phyloP scores from a whole-genome alignment of 2,113 vertebrate genomes.

The Thunnus thynnus region DNA sequence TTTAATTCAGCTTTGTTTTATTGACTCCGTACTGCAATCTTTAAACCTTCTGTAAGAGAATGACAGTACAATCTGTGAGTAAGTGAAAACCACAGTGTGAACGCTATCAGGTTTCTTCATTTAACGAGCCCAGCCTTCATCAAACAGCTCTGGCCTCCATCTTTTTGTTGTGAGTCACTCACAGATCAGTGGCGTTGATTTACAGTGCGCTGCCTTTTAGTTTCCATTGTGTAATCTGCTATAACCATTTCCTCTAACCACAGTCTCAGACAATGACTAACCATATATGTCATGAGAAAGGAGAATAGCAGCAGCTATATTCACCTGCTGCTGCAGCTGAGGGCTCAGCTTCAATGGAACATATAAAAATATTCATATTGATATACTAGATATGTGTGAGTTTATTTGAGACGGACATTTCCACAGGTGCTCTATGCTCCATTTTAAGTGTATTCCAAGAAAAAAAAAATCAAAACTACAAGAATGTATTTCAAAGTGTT shows the following conservation, averaged over 20 bases:
- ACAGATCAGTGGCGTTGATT: constrained; percentile 52
- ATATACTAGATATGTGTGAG: background rate
- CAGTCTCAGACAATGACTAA: constrained; percentile 71
- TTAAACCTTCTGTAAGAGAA: background rate
- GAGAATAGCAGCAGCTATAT: background rate
- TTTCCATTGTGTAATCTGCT: constrained; percentile 64
- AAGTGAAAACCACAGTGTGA: constrained; percentile 36
- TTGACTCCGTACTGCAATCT: background rate
- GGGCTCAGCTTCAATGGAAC: background rate
- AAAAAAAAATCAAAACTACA: no score
- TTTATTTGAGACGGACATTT: no score
- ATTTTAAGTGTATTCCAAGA: no score
- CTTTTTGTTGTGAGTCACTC: constrained; percentile 63
- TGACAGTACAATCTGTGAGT: background rate
- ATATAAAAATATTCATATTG: background rate
- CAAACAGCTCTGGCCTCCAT: constrained; percentile 49
- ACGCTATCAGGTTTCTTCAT: constrained; percentile 28
- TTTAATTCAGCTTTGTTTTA: no score
- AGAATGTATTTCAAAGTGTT: background rate
- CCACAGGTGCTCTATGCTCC: no score
- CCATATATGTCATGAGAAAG: constrained; percentile 24
- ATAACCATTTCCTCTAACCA: constrained; percentile 44
- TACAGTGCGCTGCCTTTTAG: constrained; percentile 48
- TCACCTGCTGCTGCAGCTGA: background rate
- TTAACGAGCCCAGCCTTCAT: constrained; percentile 24